A percentile compares a stretch with the other conserved stretches of the same genome.
Evolutionary conservation across 2,888 invertebrate genomes (phyloP).

Genomic region (Lithophane leautieri): DNA sequence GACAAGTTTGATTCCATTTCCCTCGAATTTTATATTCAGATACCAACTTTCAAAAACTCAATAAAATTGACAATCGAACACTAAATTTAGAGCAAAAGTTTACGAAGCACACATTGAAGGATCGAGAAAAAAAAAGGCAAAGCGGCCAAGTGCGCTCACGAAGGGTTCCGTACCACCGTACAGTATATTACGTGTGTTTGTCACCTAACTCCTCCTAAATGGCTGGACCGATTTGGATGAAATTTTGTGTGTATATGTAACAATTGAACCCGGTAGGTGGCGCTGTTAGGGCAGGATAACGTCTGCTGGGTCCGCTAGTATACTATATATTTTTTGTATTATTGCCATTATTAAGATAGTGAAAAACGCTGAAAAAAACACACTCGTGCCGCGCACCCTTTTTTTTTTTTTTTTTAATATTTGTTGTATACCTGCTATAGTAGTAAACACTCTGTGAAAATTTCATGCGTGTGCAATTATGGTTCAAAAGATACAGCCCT

Average conservation of each 20-base stretch:
- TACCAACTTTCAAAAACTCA: constrained; percentile 47
- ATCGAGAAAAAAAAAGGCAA: constrained; percentile 29
- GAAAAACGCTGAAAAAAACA: neutral
- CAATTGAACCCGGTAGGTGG: too few relatives aligned
- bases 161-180: neutral
- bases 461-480: neutral
- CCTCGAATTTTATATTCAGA: constrained; percentile 33
- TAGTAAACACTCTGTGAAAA: neutral
- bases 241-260: too few relatives aligned
- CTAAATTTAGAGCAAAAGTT: constrained; percentile 48
- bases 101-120: constrained; percentile 18
- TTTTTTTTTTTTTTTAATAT: neutral
- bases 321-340: too few relatives aligned
- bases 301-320: too few relatives aligned
- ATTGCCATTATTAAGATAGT: too few relatives aligned
- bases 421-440: neutral
- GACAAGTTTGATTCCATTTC: constrained; percentile 44
- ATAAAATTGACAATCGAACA: constrained; percentile 41
- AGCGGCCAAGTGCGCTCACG: neutral
- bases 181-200: neutral
- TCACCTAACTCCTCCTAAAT: too few relatives aligned
- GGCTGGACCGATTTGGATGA: too few relatives aligned
- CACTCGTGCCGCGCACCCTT: too few relatives aligned
- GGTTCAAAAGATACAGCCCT: neutral
- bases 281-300: too few relatives aligned